Conservation (phyloP, 2,797 vertebrate species). For the Gila robusta region DNA sequence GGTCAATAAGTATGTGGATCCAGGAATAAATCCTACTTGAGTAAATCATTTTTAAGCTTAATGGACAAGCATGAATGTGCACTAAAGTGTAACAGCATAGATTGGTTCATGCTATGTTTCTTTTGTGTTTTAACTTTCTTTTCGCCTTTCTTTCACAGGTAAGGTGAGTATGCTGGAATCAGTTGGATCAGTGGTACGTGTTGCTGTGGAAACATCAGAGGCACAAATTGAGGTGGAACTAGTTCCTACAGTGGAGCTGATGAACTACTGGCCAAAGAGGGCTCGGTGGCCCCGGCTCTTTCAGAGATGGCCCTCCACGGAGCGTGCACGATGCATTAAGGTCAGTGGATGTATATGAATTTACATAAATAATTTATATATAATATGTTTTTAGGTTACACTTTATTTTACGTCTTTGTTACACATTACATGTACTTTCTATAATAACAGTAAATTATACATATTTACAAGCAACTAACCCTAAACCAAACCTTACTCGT, state of each 20-base stretch:
- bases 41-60: background rate
- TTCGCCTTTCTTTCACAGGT: conserved; percentile 62
- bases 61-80: background rate
- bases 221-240: conserved; percentile 80
- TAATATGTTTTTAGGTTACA: background rate
- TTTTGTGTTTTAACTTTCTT: background rate
- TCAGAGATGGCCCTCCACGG: conserved; percentile 79
- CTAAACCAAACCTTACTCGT: background rate
- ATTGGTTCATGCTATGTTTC: background rate
- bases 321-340: conserved; percentile 80
- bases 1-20: background rate
- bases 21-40: background rate
- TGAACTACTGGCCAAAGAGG: conserved; percentile 81
- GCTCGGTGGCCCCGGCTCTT: conserved; percentile 81
- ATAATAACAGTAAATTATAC: background rate
- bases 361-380: background rate
- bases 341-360: conserved; percentile 61
- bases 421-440: background rate
- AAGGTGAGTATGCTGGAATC: conserved; percentile 76
- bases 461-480: background rate
- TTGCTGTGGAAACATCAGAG: conserved; percentile 81
- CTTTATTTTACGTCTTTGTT: background rate
- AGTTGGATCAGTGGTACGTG: conserved; percentile 70
- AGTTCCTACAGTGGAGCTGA: conserved; percentile 81
- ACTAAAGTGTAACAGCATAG: background rate